Evolutionary conservation across 2,797 vertebrate species (phyloP), one percentile per base, ranked within the genome.

Genomic region (Bovichtus diacanthus): DNA sequence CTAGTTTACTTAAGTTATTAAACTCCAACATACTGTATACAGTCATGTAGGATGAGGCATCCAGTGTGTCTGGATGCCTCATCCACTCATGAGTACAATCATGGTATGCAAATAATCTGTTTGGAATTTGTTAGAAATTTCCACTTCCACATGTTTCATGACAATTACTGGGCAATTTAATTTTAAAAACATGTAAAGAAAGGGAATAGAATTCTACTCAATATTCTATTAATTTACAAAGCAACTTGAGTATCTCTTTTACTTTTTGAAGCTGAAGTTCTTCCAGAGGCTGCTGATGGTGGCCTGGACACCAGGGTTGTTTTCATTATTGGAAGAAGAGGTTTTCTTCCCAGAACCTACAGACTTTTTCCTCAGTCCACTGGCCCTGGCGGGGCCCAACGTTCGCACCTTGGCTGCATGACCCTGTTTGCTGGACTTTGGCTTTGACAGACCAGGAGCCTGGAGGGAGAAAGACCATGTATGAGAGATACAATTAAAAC

Each of bases 241-340:
- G 49, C 47, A 47, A 36, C 13, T 31, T 8, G 13, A 59, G 19
- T 58, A 2, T 61, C 21, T 49, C 49, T 90, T 92, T 90, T 89
- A 98, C 97, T 94, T 97, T 90, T 94, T 96, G 90, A 96, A 99
- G 6, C 96, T 95, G 85, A 97, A 99, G 83, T 94, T 98, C 78
- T 95, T 97, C 97, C 98, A 96, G 6, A 99, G 94, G 55, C 96
- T 93, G 53, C 90, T 96, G 92, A 99, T 96, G 56, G 97, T 97
- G 41, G 91, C 86, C 88, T 99, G 97, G 36, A 96, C 72, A 6
- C 83, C 94, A 0, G 95, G 92, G 27, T 73, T 94, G 93, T 99
- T 99, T 91, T 99, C 97, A 0, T 94, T 92, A 65, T 96, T 93
- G 21, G 68, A 51, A 9, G 76, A 61, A 2, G 83, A 61, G 2